These are phyloP conservation scores for Pteronura brasiliensis DNA, from an alignment of 2,113 vertebrate species.

Conservation along the genomic window DNA sequence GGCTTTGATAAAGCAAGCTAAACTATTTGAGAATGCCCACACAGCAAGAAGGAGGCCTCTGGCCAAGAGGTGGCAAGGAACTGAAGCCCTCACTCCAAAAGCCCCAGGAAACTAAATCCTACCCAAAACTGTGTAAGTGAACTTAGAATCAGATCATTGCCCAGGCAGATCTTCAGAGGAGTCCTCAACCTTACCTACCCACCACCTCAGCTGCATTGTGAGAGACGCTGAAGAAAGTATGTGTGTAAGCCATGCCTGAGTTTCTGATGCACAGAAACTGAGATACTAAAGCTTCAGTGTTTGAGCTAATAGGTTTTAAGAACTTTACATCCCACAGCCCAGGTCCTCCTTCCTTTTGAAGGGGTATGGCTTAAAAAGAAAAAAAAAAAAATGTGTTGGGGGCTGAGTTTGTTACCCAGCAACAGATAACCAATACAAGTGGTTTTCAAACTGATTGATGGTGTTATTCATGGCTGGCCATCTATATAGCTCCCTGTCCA, in stretches of 20 bases:
- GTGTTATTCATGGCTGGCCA: not conserved
- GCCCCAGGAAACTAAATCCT: not conserved
- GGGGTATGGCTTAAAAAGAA: not conserved
- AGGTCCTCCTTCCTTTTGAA: not conserved
- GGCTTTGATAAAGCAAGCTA: not conserved
- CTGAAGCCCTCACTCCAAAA: not conserved
- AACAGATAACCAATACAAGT: not conserved
- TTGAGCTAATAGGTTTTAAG: not conserved
- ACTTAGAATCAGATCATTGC: not conserved
- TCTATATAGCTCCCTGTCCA: not conserved
- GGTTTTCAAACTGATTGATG: not conserved
- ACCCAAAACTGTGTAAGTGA: not conserved
- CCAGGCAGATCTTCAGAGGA: not conserved
- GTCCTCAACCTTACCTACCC: not conserved
- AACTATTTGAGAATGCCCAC: not conserved
- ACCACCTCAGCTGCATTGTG: not conserved
- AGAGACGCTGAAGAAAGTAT: not conserved
- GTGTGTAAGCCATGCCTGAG: not conserved
- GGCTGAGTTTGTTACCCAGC: not conserved
- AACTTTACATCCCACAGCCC: not conserved
- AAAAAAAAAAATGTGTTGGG: not conserved
- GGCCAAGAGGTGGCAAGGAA: not conserved
- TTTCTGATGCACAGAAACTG: not conserved
- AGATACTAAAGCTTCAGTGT: not conserved
- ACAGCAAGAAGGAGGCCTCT: not conserved